Evolutionary conservation across 2,113 vertebrate genomes (phyloP), one percentile per base, ranked within the genome.

Genomic region (Isurus oxyrinchus): DNA sequence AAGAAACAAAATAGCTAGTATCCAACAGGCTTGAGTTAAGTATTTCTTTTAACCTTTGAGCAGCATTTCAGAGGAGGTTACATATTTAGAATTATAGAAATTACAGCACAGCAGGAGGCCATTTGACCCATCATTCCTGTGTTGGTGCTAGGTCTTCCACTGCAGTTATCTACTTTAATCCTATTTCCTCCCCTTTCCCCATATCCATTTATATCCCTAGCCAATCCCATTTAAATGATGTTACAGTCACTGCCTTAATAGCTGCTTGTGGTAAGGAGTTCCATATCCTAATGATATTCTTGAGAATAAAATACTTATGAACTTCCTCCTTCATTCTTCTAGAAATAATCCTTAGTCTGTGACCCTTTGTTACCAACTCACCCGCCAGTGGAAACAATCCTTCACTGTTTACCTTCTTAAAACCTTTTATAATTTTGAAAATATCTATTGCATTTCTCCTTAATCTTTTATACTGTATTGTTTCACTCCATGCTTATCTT

Each of bases 381-480:
- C 44, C 49, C 55, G 69, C 66, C 49, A 55, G 66, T 72, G 94
- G 94, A 72, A 95, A 72, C 67, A 95, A 72, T 72, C 40, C 49
- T 72, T 55, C 67, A 95, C 49, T 69, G 67, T 95, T 95, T 35
- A 14, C 25, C 94, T 72, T 95, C 66, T 95, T 25, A 55, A 95
- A 72, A 72, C 44, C 66, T 95, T 76, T 95, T 66, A 53, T 72
- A 95, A 95, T 95, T 53, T 95, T 95, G 94, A 95, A 95, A 72
- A 95, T 72, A 23, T 69, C 44, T 27, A 27, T 72, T 27, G 94
- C 21, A 1, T 95, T 49, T 44, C n/a, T 27, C 93, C 63, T 69
- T 95, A 95, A 95, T 53, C 94, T 72, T 95, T 66, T 53, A 49
- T 53, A 13, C 66, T 53, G 16, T 23, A 94, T 94, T 94, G 59